phyloP scores from a whole-genome alignment of 2,888 invertebrate genomes.

The Tetranychus truncatus region DNA sequence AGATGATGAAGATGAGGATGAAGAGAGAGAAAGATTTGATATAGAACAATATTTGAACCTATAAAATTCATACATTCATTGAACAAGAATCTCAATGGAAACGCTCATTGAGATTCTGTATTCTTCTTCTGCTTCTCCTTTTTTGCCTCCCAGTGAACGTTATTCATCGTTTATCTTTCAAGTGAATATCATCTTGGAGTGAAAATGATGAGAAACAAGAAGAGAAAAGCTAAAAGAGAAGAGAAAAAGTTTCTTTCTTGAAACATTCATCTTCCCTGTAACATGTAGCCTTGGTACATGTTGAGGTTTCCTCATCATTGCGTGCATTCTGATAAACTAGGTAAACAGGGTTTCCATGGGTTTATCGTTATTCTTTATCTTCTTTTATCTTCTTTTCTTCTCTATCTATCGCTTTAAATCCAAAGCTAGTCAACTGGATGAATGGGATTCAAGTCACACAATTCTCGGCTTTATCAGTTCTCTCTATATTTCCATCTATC shows the following conservation, averaged over 20 bases:
- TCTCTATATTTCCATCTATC: background rate
- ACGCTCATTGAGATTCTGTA: too few relatives aligned
- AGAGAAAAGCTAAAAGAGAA: too few relatives aligned
- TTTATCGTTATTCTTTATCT: background rate
- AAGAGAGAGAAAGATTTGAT: background rate
- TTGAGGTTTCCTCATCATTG: background rate
- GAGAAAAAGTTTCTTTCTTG: too few relatives aligned
- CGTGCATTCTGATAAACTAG: background rate
- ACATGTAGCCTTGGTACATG: too few relatives aligned
- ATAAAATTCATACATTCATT: background rate
- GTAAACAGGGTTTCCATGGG: background rate
- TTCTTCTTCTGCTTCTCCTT: too few relatives aligned
- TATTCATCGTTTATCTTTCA: background rate
- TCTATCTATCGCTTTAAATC: background rate
- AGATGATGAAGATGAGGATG: background rate
- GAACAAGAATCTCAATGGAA: too few relatives aligned
- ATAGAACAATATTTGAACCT: constrained; percentile 1
- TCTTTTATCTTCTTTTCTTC: too few relatives aligned
- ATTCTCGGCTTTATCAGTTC: background rate
- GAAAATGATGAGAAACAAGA: too few relatives aligned
- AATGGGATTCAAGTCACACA: background rate
- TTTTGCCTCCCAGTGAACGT: background rate
- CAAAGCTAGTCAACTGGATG: background rate
- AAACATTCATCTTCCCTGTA: too few relatives aligned
- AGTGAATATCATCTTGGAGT: background rate